Conservation (phyloP, 2,888 invertebrate species). For the Deilephila elpenor region DNA sequence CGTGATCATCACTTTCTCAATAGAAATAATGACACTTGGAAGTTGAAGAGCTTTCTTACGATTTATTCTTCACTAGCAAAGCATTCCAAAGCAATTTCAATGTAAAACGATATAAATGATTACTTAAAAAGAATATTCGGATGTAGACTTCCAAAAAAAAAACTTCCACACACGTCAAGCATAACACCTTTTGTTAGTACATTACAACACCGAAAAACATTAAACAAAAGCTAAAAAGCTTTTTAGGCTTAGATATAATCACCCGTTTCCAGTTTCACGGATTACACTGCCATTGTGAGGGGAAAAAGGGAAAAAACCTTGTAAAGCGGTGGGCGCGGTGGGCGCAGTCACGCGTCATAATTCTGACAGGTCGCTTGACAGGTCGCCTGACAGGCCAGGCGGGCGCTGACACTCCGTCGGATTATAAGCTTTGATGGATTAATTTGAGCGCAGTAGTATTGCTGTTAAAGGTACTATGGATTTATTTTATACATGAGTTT, state of each 20-base stretch:
- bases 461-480: neutral
- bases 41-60: too few species aligned
- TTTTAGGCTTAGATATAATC: constrained; percentile 47
- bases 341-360: constrained; percentile 79
- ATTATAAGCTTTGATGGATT: constrained; percentile 80
- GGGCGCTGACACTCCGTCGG: constrained; percentile 64
- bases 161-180: too few species aligned
- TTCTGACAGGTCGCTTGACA: constrained; percentile 77
- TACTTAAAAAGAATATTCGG: too few species aligned
- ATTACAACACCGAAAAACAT: neutral
- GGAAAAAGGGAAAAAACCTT: constrained; percentile 51
- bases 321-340: constrained; percentile 63
- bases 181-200: neutral
- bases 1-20: too few species aligned
- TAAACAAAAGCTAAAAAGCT: constrained; percentile 41
- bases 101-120: too few species aligned
- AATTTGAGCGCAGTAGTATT: constrained; percentile 59
- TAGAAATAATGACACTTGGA: too few species aligned
- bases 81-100: too few species aligned
- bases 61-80: too few species aligned
- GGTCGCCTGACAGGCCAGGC: constrained; percentile 64
- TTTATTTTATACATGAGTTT: neutral
- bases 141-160: too few species aligned
- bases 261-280: constrained; percentile 63
- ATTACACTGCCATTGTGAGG: constrained; percentile 51